A percentile compares a stretch with the other conserved stretches of the same genome.
Evolutionary conservation across 2,113 vertebrate species (phyloP).

Genomic region (Ptilonorhynchus violaceus): DNA sequence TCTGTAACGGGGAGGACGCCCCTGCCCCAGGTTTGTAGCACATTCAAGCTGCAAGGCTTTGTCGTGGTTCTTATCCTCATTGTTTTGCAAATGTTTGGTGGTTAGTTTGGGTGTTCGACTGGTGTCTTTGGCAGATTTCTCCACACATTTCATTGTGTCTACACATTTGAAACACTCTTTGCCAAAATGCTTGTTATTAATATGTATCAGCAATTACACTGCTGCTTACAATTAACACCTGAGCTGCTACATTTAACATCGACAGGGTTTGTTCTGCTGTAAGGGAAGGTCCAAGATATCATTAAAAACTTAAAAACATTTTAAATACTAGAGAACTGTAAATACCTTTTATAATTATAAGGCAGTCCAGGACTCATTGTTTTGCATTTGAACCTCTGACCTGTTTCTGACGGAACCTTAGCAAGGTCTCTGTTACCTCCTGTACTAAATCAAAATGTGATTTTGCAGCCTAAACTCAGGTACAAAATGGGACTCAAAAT

Average conservation of each 20-base stretch:
- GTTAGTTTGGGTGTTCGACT: not conserved
- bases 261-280: not conserved
- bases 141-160: not conserved
- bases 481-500: not conserved
- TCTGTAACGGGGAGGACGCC: rapidly evolving
- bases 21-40: not conserved
- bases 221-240: not conserved
- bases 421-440: not conserved
- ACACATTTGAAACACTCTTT: not conserved
- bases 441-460: not conserved
- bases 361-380: not conserved
- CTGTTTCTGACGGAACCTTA: not conserved
- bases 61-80: not conserved
- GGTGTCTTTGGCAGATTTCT: not conserved
- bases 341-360: not conserved
- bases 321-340: not conserved
- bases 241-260: not conserved
- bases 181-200: not conserved
- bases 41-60: not conserved
- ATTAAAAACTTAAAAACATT: not conserved
- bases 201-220: not conserved
- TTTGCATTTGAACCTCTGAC: not conserved
- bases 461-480: not conserved
- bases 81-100: not conserved
- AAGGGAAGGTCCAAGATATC: not conserved